Base-by-base conservation (phyloP, 2,888 invertebrate genomes). In the Poecilobothrus nobilitatus region DNA sequence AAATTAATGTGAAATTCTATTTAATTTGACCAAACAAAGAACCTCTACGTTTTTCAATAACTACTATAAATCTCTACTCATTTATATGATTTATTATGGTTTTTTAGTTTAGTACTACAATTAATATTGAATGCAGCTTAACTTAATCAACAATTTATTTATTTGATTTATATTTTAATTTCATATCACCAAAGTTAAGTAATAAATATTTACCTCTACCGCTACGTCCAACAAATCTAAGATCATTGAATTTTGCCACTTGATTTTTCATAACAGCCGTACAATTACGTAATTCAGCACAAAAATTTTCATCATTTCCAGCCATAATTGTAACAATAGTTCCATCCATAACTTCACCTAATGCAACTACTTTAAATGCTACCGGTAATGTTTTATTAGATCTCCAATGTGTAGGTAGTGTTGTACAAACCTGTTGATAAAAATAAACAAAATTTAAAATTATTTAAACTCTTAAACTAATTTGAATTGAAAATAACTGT, bases 281-380 rank as follows among this genome's bases (percentile, higher is more conserved):
- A 76, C 90, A 91, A 84, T 98, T 98, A 76, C 95, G 85, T 74
- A 97, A 84, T 80, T 98, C 97, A 3, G 95, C 96, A 77, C 93
- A 94, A 80, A 90, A 95, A 84, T 97, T 97, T 83, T 98, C 97
- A 79, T 98, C 97, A 82, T 98, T 98, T 33, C 97, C 97, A 33
- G 97, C 97, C 68, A 91, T 85, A 68, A 98, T 91, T 21, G 94
- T 93, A 73, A 97, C 96, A 81, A 94, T 86, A 21, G 97, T 97
- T 61, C 97, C 97, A 81, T 97, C 97, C 74, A 91, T 89, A 66
- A 97, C 91, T 76, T 96, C 95, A 15, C 95, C 95, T 67, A 97
- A 84, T 0, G 95, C 92, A 68, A 96, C 89, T 76, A 96, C 95
- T 84, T 95, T 95, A 84, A 98, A 98, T 68, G 95, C 95, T 72